Percentiles rank a stretch among this genome's conserved stretches.
phyloP scores from a whole-genome alignment of 2,113 vertebrate genomes.

The Mus pahari region DNA sequence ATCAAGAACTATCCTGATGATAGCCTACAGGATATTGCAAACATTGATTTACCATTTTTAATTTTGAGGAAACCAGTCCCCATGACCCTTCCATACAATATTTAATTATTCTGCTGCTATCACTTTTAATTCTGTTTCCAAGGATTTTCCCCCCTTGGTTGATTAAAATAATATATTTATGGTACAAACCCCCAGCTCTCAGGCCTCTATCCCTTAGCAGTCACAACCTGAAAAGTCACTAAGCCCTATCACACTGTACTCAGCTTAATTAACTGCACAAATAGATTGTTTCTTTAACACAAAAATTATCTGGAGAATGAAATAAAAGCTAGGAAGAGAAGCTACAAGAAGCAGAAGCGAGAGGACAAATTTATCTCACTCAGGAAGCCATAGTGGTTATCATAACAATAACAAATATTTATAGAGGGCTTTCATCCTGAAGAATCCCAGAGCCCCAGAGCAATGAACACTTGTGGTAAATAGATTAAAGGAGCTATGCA shows the following conservation, averaged over 20 bases:
- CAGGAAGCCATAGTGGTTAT: slow-evolving; percentile 75
- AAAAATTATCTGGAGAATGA: slow-evolving; percentile 64
- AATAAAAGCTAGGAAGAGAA: slow-evolving; percentile 44
- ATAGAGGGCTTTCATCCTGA: slow-evolving; percentile 70
- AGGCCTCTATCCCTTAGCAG: slow-evolving; percentile 56
- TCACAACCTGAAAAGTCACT: slow-evolving; percentile 67
- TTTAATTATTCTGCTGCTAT: slow-evolving; percentile 73
- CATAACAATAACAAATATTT: slow-evolving; percentile 75
- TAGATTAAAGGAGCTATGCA: slow-evolving; percentile 77
- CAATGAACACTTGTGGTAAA: slow-evolving; percentile 70
- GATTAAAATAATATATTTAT: slow-evolving; percentile 75
- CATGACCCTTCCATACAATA: slow-evolving; percentile 1
- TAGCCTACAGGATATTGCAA: slow-evolving; percentile 59
- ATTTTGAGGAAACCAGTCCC: slow-evolving; percentile 66
- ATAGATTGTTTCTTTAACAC: slow-evolving; percentile 66
- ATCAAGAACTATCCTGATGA: slow-evolving; percentile 7
- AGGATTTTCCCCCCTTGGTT: slow-evolving; percentile 46
- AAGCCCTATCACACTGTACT: slow-evolving; percentile 50
- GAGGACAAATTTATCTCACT: slow-evolving; percentile 79
- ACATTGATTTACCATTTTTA: slow-evolving; percentile 72
- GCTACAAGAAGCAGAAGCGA: slow-evolving; percentile 68
- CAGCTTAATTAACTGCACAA: slow-evolving; percentile 67
- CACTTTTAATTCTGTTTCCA: slow-evolving; percentile 67
- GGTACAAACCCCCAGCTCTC: slow-evolving; percentile 20
- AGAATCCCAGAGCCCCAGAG: slow-evolving; percentile 46